Base-by-base conservation (phyloP, 2,797 vertebrate species). In the Erithacus rubecula region DNA sequence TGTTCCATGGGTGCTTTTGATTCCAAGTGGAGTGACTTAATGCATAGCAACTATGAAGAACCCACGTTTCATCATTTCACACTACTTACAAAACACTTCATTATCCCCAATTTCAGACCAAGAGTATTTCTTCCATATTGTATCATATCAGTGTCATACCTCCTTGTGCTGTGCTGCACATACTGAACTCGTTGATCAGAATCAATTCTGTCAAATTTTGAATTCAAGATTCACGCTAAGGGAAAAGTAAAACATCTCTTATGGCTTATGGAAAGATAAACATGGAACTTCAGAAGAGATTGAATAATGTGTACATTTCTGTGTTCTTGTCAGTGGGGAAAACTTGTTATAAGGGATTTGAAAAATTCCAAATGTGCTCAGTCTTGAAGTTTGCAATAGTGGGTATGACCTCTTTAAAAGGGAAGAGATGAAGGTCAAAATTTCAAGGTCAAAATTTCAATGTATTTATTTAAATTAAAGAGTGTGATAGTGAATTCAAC, bases 401-500 rank as follows among this genome's bases (percentile, higher is more conserved):
- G 62, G 15, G 19, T 78, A 27, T 6, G 4, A 64, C 27, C 46
- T 88, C 36, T 92, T 85, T 88, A 59, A 84, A 94, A 76, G 52
- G 37, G 21, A 85, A 83, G 41, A 90, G 47, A 68, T 70, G 34
- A 92, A 70, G 72, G 63, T 60, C 72, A 69, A 76, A 83, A 63
- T 83, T 74, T 91, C 77, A 93, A 75, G 64, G 64, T 90, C 51
- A 95, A 60, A 82, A 37, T 80, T 88, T 84, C 37, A 36, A 30
- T 86, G 29, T 71, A 34, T 94, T 93, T 95, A 53, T 59, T 86
- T 53, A 79, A 89, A 93, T 84, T 68, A 44, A 78, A 85, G 39
- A 82, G 32, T 36, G 13, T 36, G 41, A 59, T 88, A 75, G 46
- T 71, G 43, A 94, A 78, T 81, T 89, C 83, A 86, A 0, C 86